These are phyloP conservation scores for Cephus spinipes DNA, from an alignment of 2,888 invertebrate genomes.

Conservation along the genomic window DNA sequence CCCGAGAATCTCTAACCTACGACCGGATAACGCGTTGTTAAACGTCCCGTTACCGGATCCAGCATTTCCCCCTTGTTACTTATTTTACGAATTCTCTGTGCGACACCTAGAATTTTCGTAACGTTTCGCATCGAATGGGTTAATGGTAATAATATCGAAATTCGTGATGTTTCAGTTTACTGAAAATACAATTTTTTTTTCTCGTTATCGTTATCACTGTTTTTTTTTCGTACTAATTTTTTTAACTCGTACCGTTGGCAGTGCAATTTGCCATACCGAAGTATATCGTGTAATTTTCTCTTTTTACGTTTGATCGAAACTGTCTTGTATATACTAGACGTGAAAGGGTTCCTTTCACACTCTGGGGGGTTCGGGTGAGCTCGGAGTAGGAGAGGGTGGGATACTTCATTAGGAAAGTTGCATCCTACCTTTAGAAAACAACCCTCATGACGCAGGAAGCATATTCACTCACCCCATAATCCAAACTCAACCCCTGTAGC, in stretches of 20 bases:
- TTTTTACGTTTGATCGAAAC: not conserved
- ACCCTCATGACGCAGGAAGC: not conserved
- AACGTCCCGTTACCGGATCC: not conserved
- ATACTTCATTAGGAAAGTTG: not conserved
- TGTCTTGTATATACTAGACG: not conserved
- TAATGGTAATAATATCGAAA: not conserved
- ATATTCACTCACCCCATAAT: not conserved
- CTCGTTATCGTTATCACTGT: no score
- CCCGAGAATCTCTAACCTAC: not conserved
- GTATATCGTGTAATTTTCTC: not conserved
- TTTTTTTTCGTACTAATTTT: no score
- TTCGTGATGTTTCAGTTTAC: not conserved
- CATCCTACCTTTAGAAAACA: not conserved
- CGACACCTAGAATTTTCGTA: not conserved
- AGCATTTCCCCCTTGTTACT: not conserved
- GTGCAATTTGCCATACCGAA: no score
- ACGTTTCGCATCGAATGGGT: no score
- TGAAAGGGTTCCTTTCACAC: not conserved
- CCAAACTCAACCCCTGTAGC: not conserved
- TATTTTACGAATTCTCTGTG: not conserved
- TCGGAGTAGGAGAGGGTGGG: not conserved
- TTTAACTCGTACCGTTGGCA: no score
- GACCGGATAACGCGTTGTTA: not conserved
- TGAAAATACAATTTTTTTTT: not conserved
- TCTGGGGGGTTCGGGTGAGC: not conserved